These are phyloP conservation scores for Clarias macrocephalus DNA, from an alignment of 2,113 vertebrate genomes.

Conservation along the genomic window DNA sequence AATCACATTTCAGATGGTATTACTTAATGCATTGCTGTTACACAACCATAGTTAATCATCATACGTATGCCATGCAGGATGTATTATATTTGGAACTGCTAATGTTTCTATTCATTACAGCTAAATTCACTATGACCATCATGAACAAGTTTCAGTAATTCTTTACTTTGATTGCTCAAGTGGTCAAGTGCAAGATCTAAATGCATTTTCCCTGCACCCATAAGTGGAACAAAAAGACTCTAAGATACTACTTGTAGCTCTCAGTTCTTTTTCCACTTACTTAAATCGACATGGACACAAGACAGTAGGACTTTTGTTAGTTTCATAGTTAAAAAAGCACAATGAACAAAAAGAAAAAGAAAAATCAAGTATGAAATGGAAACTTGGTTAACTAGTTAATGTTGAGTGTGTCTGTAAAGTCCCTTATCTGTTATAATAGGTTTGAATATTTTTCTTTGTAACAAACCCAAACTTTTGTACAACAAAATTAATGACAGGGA, in stretches of 20 bases:
- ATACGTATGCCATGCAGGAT: conserved; percentile 3
- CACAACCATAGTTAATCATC: background rate
- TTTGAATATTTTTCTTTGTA: background rate
- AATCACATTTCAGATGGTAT: conserved; percentile 14
- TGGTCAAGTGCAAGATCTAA: conserved; percentile 14
- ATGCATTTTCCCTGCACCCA: background rate
- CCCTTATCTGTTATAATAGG: background rate
- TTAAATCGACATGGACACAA: conserved; percentile 15
- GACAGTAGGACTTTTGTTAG: background rate
- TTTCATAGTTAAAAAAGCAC: background rate
- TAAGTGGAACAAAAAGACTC: background rate
- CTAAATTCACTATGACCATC: background rate
- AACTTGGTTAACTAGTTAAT: background rate
- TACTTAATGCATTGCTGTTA: conserved; percentile 21
- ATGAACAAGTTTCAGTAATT: background rate
- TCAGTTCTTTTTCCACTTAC: conserved; percentile 5
- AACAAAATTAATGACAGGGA: background rate
- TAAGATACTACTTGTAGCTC: background rate
- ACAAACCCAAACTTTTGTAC: background rate
- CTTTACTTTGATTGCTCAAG: background rate
- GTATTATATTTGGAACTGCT: conserved; percentile 10
- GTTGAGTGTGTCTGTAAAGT: background rate
- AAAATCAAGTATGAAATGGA: background rate
- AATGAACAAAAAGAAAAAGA: background rate
- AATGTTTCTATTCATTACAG: background rate